phyloP scores from a whole-genome alignment of 2,113 vertebrate genomes.

The Dicrurus megarhynchus region DNA sequence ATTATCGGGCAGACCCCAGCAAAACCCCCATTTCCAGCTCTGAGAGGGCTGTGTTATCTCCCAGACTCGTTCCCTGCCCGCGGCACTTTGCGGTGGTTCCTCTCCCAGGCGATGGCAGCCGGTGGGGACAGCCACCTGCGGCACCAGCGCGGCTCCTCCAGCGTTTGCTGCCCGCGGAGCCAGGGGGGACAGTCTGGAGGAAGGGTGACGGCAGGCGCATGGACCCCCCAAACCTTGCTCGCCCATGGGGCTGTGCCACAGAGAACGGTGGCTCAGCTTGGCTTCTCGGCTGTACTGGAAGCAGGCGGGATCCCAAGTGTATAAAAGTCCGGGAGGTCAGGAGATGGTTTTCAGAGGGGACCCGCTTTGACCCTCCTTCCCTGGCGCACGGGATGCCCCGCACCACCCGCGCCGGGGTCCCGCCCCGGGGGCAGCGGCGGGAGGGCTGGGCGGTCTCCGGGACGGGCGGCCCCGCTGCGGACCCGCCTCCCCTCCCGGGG shows the following conservation, averaged over 20 bases:
- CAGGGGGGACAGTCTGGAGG: accelerated
- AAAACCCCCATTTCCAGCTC: not conserved
- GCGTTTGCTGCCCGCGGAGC: accelerated
- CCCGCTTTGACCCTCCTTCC: no score
- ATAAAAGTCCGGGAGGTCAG: accelerated
- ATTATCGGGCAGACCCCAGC: not conserved
- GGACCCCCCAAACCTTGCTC: not conserved
- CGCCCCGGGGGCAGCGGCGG: not conserved
- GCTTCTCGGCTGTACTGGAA: not conserved
- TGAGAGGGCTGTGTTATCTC: no score
- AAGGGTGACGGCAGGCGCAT: accelerated
- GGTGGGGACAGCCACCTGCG: accelerated
- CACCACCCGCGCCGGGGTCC: not conserved
- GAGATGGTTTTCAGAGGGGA: not conserved
- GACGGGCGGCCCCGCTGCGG: not conserved
- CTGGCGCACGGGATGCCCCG: accelerated
- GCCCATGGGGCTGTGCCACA: accelerated
- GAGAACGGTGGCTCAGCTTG: accelerated
- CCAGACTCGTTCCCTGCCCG: accelerated
- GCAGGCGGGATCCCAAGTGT: not conserved
- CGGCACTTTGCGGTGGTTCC: accelerated
- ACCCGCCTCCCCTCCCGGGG: not conserved
- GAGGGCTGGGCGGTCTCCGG: not conserved
- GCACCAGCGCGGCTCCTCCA: accelerated
- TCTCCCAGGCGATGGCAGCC: not conserved